Evolutionary conservation across 2,888 invertebrate species (phyloP).

Genomic region (Ectobius pallidus): DNA sequence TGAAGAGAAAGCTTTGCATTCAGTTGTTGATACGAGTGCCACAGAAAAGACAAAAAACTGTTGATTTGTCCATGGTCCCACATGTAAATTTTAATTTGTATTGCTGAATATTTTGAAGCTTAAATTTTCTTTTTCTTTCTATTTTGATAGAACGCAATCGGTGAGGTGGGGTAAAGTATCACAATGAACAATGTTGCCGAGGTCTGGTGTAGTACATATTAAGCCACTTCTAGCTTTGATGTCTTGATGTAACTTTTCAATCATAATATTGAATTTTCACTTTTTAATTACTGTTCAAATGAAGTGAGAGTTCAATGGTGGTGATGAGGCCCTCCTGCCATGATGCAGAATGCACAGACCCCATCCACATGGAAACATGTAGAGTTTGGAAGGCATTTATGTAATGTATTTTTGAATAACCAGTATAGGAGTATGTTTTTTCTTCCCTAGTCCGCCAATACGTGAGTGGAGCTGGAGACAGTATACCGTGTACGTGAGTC

Average conservation of each 20-base stretch:
- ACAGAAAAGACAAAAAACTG: too few relatives aligned
- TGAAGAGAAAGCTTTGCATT: too few relatives aligned
- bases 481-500: constrained; percentile 51
- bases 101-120: neutral
- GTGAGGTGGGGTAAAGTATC: constrained; percentile 25
- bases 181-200: constrained; percentile 38
- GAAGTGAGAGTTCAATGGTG: too few relatives aligned
- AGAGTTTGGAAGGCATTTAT: constrained; percentile 33
- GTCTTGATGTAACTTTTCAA: constrained; percentile 10
- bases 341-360: constrained; percentile 6
- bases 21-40: too few relatives aligned
- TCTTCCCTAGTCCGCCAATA: constrained; percentile 51
- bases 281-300: neutral
- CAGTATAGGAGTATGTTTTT: constrained; percentile 40
- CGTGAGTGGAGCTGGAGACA: constrained; percentile 51
- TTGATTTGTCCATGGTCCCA: too few relatives aligned
- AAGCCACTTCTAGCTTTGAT: neutral
- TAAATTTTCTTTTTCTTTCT: constrained; percentile 5
- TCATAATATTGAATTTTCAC: neutral
- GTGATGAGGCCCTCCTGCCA: neutral
- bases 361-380: constrained; percentile 12
- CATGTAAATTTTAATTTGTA: too few relatives aligned
- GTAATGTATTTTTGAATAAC: constrained; percentile 42
- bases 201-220: constrained; percentile 40
- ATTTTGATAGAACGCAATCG: constrained; percentile 9